Conservation (phyloP, 1,140 invertebrate genomes). For the Lepeophtheirus salmonis region DNA sequence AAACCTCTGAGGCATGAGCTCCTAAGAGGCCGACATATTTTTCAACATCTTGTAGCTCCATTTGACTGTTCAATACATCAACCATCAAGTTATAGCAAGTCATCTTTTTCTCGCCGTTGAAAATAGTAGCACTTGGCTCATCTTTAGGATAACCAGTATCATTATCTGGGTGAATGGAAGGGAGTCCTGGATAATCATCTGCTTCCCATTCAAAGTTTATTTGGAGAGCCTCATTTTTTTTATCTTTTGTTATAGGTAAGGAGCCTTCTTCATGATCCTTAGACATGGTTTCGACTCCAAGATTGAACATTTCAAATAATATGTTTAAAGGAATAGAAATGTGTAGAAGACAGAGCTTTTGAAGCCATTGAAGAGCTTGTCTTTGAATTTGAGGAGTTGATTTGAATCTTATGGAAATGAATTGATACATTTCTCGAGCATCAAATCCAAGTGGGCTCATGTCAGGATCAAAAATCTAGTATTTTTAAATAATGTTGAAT, state of each 20-base stretch:
- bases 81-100: slow-evolving; percentile 91
- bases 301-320: slow-evolving; percentile 62
- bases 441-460: slow-evolving; percentile 86
- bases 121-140: background rate
- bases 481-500: no score
- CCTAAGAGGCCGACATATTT: slow-evolving; percentile 59
- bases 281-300: slow-evolving; percentile 3
- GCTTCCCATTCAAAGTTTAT: background rate
- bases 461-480: slow-evolving; percentile 88
- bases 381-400: slow-evolving; percentile 71
- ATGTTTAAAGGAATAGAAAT: slow-evolving; percentile 67
- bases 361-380: slow-evolving; percentile 84
- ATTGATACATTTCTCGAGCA: slow-evolving; percentile 81
- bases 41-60: slow-evolving; percentile 62
- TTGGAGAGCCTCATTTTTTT: slow-evolving; percentile 18
- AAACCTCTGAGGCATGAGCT: slow-evolving; percentile 48
- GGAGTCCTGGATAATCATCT: no score
- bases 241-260: slow-evolving; percentile 17
- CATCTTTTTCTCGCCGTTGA: slow-evolving; percentile 33
- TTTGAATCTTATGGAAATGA: slow-evolving; percentile 67
- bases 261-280: slow-evolving; percentile 21
- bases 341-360: slow-evolving; percentile 53
- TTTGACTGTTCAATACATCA: slow-evolving; percentile 83
- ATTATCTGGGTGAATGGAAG: no score
- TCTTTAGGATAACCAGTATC: background rate